These are phyloP conservation scores for Scaptodrosophila lebanonensis DNA, from an alignment of 1,140 invertebrate genomes.

Conservation along the genomic window DNA sequence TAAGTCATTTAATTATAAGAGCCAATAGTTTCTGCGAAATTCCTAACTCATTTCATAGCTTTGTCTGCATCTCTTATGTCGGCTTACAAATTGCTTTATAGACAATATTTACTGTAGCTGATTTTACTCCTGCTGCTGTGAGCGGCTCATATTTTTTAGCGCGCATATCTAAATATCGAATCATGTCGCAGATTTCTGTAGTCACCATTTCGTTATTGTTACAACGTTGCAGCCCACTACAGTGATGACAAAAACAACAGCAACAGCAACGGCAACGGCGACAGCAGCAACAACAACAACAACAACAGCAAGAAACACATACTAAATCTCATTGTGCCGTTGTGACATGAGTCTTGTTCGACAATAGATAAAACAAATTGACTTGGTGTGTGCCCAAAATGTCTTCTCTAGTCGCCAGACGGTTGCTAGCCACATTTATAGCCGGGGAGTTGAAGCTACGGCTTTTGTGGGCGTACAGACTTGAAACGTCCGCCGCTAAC, in stretches of 20 bases:
- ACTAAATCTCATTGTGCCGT: constrained; percentile 72
- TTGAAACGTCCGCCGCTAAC: constrained; percentile 30
- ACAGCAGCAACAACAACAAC: constrained; percentile 45
- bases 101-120: background rate
- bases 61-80: no score
- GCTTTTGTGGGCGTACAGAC: constrained; percentile 53
- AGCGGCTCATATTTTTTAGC: constrained; percentile 72
- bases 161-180: constrained; percentile 73
- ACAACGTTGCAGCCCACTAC: constrained; percentile 12
- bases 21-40: no score
- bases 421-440: constrained; percentile 5
- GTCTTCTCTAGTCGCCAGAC: constrained; percentile 56
- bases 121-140: constrained; percentile 45
- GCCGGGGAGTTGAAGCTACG: background rate
- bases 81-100: no score
- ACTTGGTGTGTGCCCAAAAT: constrained; percentile 76
- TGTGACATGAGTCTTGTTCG: constrained; percentile 75
- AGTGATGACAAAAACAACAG: constrained; percentile 2
- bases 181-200: constrained; percentile 68
- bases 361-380: constrained; percentile 77
- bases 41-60: no score
- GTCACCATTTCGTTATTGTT: constrained; percentile 56
- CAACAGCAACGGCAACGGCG: constrained; percentile 14
- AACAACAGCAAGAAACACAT: constrained; percentile 33
- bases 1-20: no score